phyloP scores from a whole-genome alignment of 1,140 invertebrate species.

The Sitodiplosis mosellana region DNA sequence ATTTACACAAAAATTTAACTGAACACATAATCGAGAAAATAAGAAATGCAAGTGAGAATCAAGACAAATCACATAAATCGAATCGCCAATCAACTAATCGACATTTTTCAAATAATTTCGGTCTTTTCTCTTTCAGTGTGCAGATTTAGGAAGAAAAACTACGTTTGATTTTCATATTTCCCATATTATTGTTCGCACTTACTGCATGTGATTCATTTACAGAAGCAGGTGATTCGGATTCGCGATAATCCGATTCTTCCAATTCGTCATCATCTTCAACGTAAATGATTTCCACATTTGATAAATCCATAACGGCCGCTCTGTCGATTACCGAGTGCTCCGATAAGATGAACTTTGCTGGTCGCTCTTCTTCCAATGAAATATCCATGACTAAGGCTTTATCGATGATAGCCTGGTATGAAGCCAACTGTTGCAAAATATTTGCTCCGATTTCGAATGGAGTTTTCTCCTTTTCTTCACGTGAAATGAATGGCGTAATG shows the following conservation, averaged over 20 bases:
- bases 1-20: too few species aligned
- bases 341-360: constrained; percentile 25
- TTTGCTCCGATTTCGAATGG: constrained; percentile 22
- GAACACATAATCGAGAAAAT: too few species aligned
- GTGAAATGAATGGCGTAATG: constrained; percentile 22
- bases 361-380: constrained; percentile 16
- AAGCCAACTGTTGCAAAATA: constrained; percentile 19
- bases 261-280: constrained; percentile 13
- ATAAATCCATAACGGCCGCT: constrained; percentile 25
- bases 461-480: constrained; percentile 24
- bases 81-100: too few species aligned
- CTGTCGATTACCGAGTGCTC: constrained; percentile 25
- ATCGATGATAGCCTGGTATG: constrained; percentile 23
- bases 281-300: constrained; percentile 26
- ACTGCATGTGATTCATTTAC: neutral
- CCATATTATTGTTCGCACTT: too few species aligned
- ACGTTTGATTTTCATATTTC: too few species aligned
- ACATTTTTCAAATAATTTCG: too few species aligned
- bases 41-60: too few species aligned
- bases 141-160: too few species aligned
- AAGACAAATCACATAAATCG: too few species aligned
- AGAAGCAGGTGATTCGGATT: neutral
- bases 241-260: neutral
- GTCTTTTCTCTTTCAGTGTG: too few species aligned
- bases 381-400: constrained; percentile 25